Percentiles rank a stretch among this genome's conserved stretches.
Conservation (phyloP, 2,888 invertebrate species). For the Hermodice carunculata region DNA sequence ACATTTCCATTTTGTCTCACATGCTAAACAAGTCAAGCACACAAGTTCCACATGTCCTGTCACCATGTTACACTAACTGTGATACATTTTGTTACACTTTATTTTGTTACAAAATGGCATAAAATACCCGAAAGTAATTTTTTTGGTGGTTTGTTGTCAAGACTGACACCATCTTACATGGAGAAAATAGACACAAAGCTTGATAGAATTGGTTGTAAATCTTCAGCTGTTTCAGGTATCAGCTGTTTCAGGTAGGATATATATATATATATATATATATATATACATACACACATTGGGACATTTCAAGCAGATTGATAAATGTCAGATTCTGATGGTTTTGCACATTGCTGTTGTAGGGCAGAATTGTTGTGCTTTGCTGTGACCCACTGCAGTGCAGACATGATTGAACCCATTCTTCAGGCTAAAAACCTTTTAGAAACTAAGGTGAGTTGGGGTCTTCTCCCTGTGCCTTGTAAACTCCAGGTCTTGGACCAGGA, state of each 20-base stretch:
- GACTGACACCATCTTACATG: too few species aligned
- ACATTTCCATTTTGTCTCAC: background rate
- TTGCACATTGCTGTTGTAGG: slow-evolving; percentile 42
- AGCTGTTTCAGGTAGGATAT: background rate
- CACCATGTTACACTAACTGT: too few species aligned
- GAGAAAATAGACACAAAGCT: too few species aligned
- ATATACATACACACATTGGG: background rate
- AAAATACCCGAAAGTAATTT: too few species aligned
- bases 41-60: too few species aligned
- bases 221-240: background rate
- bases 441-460: slow-evolving; percentile 55
- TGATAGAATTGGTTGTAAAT: too few species aligned
- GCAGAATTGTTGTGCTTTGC: slow-evolving; percentile 70
- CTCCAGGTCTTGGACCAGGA: too few species aligned
- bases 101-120: too few species aligned
- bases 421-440: slow-evolving; percentile 60
- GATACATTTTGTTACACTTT: too few species aligned
- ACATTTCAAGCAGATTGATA: background rate
- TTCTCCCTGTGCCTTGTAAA: background rate
- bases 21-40: too few species aligned
- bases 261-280: background rate
- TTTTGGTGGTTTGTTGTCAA: too few species aligned
- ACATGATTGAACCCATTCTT: slow-evolving; percentile 68
- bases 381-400: slow-evolving; percentile 70
- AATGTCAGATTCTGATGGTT: background rate